Conservation (phyloP, 2,888 invertebrate genomes). For the Agrochola macilenta region DNA sequence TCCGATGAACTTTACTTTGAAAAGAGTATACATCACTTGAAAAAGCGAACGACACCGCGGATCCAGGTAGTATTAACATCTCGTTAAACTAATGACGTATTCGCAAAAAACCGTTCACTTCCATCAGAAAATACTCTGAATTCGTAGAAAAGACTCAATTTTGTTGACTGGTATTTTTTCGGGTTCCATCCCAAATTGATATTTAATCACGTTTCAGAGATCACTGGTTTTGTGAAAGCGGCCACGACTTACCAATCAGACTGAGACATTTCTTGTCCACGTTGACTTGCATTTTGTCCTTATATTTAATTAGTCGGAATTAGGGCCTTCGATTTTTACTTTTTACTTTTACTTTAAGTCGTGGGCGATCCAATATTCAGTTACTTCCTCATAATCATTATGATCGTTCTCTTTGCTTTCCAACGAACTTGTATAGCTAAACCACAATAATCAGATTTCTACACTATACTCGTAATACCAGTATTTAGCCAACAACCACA, state of each 20-base stretch:
- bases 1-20: too few relatives aligned
- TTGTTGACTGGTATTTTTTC: slow-evolving; percentile 63
- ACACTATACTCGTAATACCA: not conserved
- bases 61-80: slow-evolving; percentile 3
- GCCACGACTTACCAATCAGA: slow-evolving; percentile 58
- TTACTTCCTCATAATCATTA: not conserved
- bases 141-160: slow-evolving; percentile 52
- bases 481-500: not conserved
- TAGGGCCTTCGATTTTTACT: not conserved
- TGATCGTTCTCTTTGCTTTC: not conserved
- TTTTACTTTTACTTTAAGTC: not conserved
- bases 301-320: slow-evolving; percentile 33
- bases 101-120: slow-evolving; percentile 33
- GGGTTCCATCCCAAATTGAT: slow-evolving; percentile 56
- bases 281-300: slow-evolving; percentile 33
- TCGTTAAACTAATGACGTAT: slow-evolving; percentile 39
- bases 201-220: slow-evolving; percentile 68
- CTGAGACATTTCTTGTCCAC: slow-evolving; percentile 43
- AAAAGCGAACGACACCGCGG: too few relatives aligned
- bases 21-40: too few relatives aligned
- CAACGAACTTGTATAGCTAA: not conserved
- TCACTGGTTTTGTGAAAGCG: slow-evolving; percentile 61
- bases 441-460: not conserved
- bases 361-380: not conserved
- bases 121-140: slow-evolving; percentile 14